Evolutionary conservation across 1,140 invertebrate genomes (phyloP), one percentile per base, ranked within the genome.

Genomic region (Polypedilum pembai): DNA sequence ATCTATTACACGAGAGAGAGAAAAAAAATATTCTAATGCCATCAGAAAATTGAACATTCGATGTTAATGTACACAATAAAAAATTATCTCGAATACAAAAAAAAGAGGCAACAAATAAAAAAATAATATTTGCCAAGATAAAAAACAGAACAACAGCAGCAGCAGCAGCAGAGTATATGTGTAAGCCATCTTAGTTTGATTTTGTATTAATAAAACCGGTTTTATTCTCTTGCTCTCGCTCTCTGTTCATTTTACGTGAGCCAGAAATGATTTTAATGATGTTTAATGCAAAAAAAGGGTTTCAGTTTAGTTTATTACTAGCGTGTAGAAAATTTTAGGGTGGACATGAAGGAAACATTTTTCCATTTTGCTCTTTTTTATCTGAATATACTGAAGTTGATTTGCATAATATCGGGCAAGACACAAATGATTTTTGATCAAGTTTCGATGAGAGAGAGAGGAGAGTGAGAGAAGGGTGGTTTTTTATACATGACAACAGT

Each of bases 181-280:
- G 65, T 69, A 69, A 69, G 65, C 65, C 65, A 69, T 69, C 65
- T 69, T 69, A 69, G 65, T 69, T 69, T 69, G 65, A 69, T 69
- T 69, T 18, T 17, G 65, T 69, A 69, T 69, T 69, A 69, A 69
- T 20, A 69, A 69, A 69, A 69, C 65, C 65, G 65, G 65, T 69
- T 69, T n/a, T 69, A 10, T 21, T 33, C 5, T 33, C 24, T 20
- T 8, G 7, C 5, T 69, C 65, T 20, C 17, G 20, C 65, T 20
- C 17, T 20, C 17, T 69, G 65, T 69, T 69, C 65, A 69, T 69
- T 69, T 69, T 21, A 12, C 45, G 45, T 56, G 45, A 56, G 45
- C 45, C 45, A 56, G 65, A 21, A 69, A 69, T 69, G 65, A 69
- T 69, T 69, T 69, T 69, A 69, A 69, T 69, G 65, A 69, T 69